These are phyloP conservation scores for Leptura quadrifasciata DNA, from an alignment of 2,888 invertebrate genomes.

Conservation along the genomic window DNA sequence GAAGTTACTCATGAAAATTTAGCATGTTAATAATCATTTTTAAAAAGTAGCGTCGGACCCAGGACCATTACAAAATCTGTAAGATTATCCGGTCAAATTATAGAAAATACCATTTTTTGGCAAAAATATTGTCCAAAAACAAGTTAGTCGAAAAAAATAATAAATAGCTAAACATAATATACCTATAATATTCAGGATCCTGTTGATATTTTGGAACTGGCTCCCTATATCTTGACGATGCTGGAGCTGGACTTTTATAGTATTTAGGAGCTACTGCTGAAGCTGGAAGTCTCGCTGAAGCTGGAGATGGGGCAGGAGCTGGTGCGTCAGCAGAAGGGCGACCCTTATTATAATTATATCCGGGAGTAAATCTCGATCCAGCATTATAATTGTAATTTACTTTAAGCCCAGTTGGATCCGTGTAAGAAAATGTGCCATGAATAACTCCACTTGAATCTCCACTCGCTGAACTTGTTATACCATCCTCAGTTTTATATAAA, in stretches of 20 bases:
- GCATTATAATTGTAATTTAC: conserved; percentile 73
- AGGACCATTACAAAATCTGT: no score
- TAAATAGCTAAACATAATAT: neutral
- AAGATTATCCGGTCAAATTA: no score
- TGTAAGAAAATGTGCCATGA: conserved; percentile 72
- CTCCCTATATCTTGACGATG: conserved; percentile 44
- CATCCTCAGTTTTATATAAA: conserved; percentile 72
- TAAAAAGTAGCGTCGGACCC: no score
- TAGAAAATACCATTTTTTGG: no score
- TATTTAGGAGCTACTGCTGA: conserved; percentile 41
- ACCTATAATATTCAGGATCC: conserved; percentile 55
- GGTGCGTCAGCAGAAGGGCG: conserved; percentile 28
- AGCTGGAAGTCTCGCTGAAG: conserved; percentile 17
- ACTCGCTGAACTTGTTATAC: conserved; percentile 71
- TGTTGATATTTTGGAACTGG: conserved; percentile 49
- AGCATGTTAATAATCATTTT: no score
- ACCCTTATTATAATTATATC: conserved; percentile 18
- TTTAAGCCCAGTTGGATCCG: conserved; percentile 72
- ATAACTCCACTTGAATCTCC: conserved; percentile 71
- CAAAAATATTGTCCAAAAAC: no score
- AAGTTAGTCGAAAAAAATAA: no score
- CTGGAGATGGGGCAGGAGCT: conserved; percentile 31
- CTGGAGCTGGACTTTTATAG: conserved; percentile 39
- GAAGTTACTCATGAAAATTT: no score
- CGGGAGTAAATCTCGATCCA: conserved; percentile 67